Base-by-base conservation (phyloP, 2,888 invertebrate genomes). In the Urechis unicinctus region DNA sequence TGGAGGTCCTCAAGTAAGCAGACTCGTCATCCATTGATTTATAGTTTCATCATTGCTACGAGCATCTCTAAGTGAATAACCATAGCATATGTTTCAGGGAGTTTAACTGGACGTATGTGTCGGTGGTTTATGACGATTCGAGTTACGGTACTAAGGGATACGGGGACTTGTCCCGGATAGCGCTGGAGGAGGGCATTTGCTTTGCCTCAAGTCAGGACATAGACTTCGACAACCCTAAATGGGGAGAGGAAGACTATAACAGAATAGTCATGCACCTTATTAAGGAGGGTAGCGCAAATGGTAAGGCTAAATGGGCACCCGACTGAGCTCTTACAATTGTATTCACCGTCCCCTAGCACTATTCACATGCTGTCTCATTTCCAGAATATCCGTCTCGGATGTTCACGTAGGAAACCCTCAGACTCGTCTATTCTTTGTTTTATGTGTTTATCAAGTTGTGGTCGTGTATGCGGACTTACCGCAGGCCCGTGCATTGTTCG, bases 131-230 rank as follows among this genome's bases (percentile, higher is more conserved):
- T 67, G 81, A 82, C 41, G 81, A 82, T 65, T 80, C 81, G n/a
- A 82, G 82, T 62, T 83, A 83, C 62, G 83, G 83, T 0, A 77
- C 78, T 56, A 80, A 79, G 58, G 83, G 82, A 1, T 81, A 80
- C 64, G 80, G 81, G 60, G 80, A 36, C 17, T 36, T 83, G 42
- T 49, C 60, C 26, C 70, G 71, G 41, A 63, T 80, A 43, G 80
- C 82, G 0, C 68, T 61, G 6, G 70, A 74, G 31, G 79, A 79
- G 62, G 78, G 78, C n/a, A 78, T 83, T 36, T 83, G 83, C 70
- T 81, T 83, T 66, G 81, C 81, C 41, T 73, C 77, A 1, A 79
- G 79, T 1, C 78, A 80, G 54, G 75, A 78, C 50, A 78, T 81
- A 55, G 78, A 79, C 57, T 74, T 78, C 57, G 78, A 80, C 50